Conservation (phyloP, 2,797 vertebrate genomes). For the Bucorvus abyssinicus region DNA sequence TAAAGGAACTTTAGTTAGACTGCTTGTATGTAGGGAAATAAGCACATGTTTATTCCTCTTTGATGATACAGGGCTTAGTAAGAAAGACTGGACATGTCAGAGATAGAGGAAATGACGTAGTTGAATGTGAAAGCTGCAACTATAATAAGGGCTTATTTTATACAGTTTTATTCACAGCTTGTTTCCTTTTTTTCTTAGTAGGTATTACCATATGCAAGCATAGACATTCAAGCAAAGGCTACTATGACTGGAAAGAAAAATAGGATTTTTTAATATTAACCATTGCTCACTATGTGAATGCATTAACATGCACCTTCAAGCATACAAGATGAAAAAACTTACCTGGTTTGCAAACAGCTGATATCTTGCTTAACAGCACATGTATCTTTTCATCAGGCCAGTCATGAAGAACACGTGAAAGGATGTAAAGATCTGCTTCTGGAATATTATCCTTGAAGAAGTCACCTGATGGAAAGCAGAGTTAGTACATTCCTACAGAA, state of each 20-base stretch:
- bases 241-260: neutral
- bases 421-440: constrained; percentile 87
- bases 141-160: neutral
- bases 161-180: neutral
- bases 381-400: constrained; percentile 82
- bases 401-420: constrained; percentile 84
- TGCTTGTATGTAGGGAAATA: neutral
- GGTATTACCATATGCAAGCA: neutral
- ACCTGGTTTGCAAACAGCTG: constrained; percentile 83
- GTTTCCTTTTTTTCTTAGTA: neutral
- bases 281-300: neutral
- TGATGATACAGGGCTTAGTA: neutral
- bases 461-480: constrained; percentile 80
- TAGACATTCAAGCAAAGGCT: neutral
- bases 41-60: neutral
- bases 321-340: neutral
- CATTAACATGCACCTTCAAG: neutral
- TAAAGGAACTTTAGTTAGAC: neutral
- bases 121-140: neutral
- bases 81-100: neutral
- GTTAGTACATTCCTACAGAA: neutral
- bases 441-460: constrained; percentile 85
- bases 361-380: constrained; percentile 79
- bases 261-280: neutral
- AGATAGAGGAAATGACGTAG: neutral